These are phyloP conservation scores for Anoplolepis gracilipes DNA, from an alignment of 1,140 invertebrate genomes.

Conservation along the genomic window DNA sequence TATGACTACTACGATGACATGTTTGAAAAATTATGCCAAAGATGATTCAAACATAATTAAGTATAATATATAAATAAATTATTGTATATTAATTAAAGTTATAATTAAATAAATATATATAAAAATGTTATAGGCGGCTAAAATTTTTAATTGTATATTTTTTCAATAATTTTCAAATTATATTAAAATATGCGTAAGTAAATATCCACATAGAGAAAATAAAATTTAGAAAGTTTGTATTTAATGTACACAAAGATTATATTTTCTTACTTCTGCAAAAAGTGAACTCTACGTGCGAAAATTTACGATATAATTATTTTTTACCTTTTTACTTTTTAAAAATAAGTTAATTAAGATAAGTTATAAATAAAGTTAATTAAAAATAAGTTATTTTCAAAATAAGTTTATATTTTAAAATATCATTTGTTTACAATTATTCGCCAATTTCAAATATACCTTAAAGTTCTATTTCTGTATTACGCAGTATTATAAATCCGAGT, in stretches of 20 bases:
- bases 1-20: neutral
- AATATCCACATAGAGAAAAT: neutral
- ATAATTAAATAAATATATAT: neutral
- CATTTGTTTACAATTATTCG: neutral
- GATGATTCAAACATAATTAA: slow-evolving; percentile 6
- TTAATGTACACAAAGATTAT: neutral
- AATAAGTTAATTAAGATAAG: too few relatives aligned
- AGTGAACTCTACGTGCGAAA: neutral
- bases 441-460: neutral
- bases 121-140: neutral
- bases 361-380: too few relatives aligned
- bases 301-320: neutral
- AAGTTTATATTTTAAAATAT: too few relatives aligned
- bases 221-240: neutral
- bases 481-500: slow-evolving; percentile 4
- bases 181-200: neutral
- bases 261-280: neutral
- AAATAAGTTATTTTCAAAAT: too few relatives aligned
- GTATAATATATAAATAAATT: neutral
- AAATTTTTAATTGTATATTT: neutral
- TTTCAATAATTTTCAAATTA: too few relatives aligned
- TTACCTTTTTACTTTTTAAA: neutral
- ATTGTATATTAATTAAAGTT: neutral
- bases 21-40: neutral
- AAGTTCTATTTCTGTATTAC: slow-evolving; percentile 44